Evolutionary conservation across 2,888 invertebrate genomes (phyloP).

Genomic region (Oeneis ivallda): DNA sequence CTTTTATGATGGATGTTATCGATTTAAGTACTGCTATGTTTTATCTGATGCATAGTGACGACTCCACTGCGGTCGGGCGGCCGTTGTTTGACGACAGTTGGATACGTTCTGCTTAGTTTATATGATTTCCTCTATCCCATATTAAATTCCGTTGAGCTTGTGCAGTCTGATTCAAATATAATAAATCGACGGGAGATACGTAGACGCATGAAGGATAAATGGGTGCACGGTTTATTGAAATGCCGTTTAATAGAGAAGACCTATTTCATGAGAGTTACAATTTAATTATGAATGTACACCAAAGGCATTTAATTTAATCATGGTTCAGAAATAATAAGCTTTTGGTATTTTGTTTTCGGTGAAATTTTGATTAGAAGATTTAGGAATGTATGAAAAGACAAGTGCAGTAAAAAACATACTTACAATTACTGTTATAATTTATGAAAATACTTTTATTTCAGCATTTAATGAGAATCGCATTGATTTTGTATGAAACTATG

Average conservation of each 20-base stretch:
- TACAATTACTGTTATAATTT: too few species aligned
- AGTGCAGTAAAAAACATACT: too few species aligned
- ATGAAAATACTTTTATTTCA: slow-evolving; percentile 4
- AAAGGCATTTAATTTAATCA: not conserved
- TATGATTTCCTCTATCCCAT: slow-evolving; percentile 24
- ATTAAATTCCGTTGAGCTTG: slow-evolving; percentile 22
- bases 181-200: slow-evolving; percentile 27
- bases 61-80: slow-evolving; percentile 22
- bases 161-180: slow-evolving; percentile 22
- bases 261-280: slow-evolving; percentile 10
- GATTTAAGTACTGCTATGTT: slow-evolving; percentile 36
- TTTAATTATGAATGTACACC: not conserved
- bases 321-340: not conserved
- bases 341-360: not conserved
- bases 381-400: too few species aligned
- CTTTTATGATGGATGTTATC: slow-evolving; percentile 50
- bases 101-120: slow-evolving; percentile 25
- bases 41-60: slow-evolving; percentile 41
- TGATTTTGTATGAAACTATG: slow-evolving; percentile 18
- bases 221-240: slow-evolving; percentile 30
- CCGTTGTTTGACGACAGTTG: slow-evolving; percentile 26
- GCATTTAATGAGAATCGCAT: slow-evolving; percentile 1
- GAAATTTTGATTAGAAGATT: too few species aligned
- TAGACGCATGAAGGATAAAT: slow-evolving; percentile 25
- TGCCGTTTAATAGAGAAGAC: slow-evolving; percentile 16